A percentile compares a stretch with the other conserved stretches of the same genome.
Evolutionary conservation across 2,113 vertebrate species (phyloP).

Genomic region (Arvicanthis niloticus): DNA sequence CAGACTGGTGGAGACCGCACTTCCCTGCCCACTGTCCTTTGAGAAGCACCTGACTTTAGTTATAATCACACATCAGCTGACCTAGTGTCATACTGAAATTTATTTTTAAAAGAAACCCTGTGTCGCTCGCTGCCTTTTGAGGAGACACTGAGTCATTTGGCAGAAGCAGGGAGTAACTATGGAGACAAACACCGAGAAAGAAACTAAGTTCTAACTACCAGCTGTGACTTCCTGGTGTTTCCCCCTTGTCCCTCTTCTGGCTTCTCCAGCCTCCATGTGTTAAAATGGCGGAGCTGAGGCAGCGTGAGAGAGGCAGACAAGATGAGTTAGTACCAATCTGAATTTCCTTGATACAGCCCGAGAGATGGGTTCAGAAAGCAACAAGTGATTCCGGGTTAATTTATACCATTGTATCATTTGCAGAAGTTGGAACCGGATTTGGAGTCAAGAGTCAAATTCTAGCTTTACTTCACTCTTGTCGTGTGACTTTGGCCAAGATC

Average conservation of each 20-base stretch:
- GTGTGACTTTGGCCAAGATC: background rate
- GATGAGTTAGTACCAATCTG: background rate
- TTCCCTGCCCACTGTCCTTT: background rate
- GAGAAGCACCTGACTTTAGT: background rate
- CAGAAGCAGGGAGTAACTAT: constrained; percentile 38
- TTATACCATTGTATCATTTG: background rate
- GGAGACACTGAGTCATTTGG: constrained; percentile 36
- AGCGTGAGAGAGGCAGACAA: background rate
- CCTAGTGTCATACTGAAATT: constrained; percentile 1
- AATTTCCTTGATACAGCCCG: background rate
- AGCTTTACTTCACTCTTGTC: background rate
- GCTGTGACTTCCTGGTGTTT: background rate
- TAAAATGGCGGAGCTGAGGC: background rate
- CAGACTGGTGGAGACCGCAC: background rate
- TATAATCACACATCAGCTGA: background rate
- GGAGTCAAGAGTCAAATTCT: constrained; percentile 16
- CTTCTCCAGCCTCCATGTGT: background rate
- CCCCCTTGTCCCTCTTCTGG: background rate
- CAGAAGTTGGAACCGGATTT: background rate
- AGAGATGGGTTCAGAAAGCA: background rate
- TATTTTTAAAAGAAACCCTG: constrained; percentile 35
- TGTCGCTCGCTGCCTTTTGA: background rate
- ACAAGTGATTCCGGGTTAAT: background rate
- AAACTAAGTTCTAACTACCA: background rate
- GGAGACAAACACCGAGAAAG: constrained; percentile 32